These are phyloP conservation scores for Silurus glanis DNA, from an alignment of 2,113 vertebrate species.

Conservation along the genomic window DNA sequence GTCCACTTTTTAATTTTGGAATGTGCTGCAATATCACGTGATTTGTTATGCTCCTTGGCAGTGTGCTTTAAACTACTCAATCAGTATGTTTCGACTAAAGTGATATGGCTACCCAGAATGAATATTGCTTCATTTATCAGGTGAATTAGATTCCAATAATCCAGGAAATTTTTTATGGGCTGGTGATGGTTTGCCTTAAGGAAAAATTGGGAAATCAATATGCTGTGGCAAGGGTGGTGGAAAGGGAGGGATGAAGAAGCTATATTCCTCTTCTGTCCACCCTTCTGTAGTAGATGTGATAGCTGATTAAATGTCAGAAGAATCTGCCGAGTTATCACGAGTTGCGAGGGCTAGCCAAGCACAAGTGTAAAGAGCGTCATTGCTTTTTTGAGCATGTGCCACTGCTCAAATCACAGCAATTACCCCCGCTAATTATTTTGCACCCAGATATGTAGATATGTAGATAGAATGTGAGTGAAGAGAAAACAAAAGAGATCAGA, in stretches of 20 bases:
- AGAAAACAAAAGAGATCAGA: slow-evolving; percentile 5
- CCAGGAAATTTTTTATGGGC: not conserved
- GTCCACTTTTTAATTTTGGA: not conserved
- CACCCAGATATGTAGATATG: slow-evolving; percentile 12
- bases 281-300: slow-evolving; percentile 41
- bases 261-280: not conserved
- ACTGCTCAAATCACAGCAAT: slow-evolving; percentile 43
- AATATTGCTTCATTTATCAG: slow-evolving; percentile 7
- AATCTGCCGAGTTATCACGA: slow-evolving; percentile 54
- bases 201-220: slow-evolving; percentile 6
- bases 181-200: not conserved
- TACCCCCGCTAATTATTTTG: slow-evolving; percentile 58
- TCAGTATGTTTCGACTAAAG: not conserved
- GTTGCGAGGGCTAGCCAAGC: slow-evolving; percentile 50
- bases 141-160: not conserved
- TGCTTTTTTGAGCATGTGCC: slow-evolving; percentile 54
- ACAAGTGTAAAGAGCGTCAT: slow-evolving; percentile 52
- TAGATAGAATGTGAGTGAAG: not conserved
- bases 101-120: not conserved
- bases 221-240: slow-evolving; percentile 13
- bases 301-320: slow-evolving; percentile 58
- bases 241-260: slow-evolving; percentile 20
- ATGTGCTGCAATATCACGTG: not conserved
- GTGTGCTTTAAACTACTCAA: slow-evolving; percentile 1
- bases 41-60: not conserved